Base-by-base conservation (phyloP, 2,797 vertebrate genomes). In the Scarus forsteni region DNA sequence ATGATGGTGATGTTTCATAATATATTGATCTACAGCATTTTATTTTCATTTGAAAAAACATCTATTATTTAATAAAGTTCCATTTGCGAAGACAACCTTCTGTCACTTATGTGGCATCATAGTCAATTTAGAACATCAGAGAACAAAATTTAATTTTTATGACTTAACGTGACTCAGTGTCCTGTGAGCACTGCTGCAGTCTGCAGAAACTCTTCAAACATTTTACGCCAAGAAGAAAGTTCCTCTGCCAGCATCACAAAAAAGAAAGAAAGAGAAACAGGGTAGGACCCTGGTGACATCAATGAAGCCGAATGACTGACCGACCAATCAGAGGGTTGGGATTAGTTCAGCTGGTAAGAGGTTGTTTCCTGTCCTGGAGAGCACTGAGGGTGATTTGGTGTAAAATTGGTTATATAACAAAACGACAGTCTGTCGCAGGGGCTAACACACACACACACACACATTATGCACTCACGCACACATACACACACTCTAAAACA, bases 331-430 rank as follows among this genome's bases (percentile, higher is more conserved):
- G 57, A 53, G 72, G 12, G 43, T 3, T 13, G 8, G 48, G 66
- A 77, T 61, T 27, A 35, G 35, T 63, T 77, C 53, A 54, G 62
- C 62, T 65, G 79, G 65, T 66, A 15, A 1, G 50, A 70, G 69
- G 70, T 79, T 3, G 10, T 54, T 70, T 59, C 49, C 58, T 66
- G 42, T 70, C 64, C 63, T 59, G 65, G 65, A 60, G 65, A 79
- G 54, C 35, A 1, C 43, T 3, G 2, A 59, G 44, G 48, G 60
- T 54, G 75, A 74, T 84, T 75, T 62, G 67, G 77, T 85, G 72
- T 73, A 42, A 84, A 86, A 76, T 39, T 56, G 66, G 65, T 89
- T 90, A 83, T 50, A 61, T 85, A 88, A 88, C 70, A 66, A 77
- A 83, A 66, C 35, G 0, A 12, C 76, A 75, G 76, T 49, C 72